These are phyloP conservation scores for Hybognathus amarus DNA, from an alignment of 2,797 vertebrate genomes.

Conservation along the genomic window DNA sequence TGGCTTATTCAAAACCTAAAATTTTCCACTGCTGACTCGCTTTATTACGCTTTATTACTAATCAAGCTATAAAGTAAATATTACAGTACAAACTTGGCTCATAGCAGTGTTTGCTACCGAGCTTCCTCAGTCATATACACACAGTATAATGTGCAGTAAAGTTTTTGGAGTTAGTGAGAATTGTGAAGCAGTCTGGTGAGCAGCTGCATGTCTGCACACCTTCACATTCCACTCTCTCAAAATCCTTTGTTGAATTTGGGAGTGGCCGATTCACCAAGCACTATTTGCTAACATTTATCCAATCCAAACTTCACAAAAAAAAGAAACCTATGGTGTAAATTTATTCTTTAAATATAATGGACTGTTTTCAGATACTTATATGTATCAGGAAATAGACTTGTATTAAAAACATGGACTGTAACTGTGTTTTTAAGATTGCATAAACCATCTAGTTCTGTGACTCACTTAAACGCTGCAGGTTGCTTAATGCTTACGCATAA, in stretches of 20 bases:
- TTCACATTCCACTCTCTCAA: constrained; percentile 78
- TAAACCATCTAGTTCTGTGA: neutral
- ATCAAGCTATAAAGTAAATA: constrained; percentile 17
- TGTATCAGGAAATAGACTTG: neutral
- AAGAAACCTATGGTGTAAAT: constrained; percentile 17
- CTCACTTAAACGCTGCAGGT: neutral
- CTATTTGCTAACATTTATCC: constrained; percentile 59
- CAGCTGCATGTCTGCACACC: constrained; percentile 81
- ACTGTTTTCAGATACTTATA: neutral
- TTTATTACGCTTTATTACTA: neutral
- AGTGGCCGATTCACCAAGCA: constrained; percentile 63
- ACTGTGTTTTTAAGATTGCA: neutral
- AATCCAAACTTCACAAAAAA: constrained; percentile 58
- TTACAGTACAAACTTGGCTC: neutral
- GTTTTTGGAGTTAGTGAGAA: constrained; percentile 22
- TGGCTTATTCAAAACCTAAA: neutral
- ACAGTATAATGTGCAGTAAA: neutral
- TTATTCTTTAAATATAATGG: neutral
- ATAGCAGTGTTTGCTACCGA: neutral
- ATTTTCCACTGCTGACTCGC: neutral
- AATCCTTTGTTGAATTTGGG: constrained; percentile 69
- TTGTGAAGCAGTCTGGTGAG: constrained; percentile 44
- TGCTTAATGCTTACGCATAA: neutral
- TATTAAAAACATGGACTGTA: neutral
- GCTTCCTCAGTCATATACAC: neutral